Base-by-base conservation (phyloP, 2,113 vertebrate genomes). In the Oryzias curvinotus region DNA sequence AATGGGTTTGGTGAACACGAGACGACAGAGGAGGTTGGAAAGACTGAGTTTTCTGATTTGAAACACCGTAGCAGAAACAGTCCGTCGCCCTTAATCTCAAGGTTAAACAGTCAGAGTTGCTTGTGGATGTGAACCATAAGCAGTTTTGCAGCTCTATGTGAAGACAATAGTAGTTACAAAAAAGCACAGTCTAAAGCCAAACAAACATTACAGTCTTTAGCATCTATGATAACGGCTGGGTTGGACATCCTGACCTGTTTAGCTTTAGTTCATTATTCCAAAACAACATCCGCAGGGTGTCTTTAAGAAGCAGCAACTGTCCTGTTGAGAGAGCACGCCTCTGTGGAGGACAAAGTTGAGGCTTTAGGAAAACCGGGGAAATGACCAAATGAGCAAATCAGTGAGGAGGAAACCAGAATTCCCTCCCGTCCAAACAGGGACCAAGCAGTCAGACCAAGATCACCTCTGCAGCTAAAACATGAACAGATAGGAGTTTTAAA, bases 171-270 rank as follows among this genome's bases (percentile, higher is more conserved):
- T 53, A 53, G 57, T 66, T 72, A 54, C 19, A 49, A n/a, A 42
- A 51, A 49, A 47, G 66, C 46, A 49, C 3, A 28, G 30, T 45
- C 57, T 28, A 26, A 42, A 59, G 30, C 43, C 61, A 67, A 67
- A 69, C 30, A 56, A 47, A 60, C 68, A 53, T 66, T 25, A 23
- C 54, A n/a, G 43, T 52, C 50, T 57, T 74, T 18, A 8, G 51
- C 68, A 48, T 52, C 63, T 58, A 50, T 70, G 57, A 51, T 43
- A 73, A 77, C 68, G 68, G 71, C 55, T 68, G 52, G 70, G 62
- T 72, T 60, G 59, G 52, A 44, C 73, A 47, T 53, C 7, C 21
- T 61, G 59, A 77, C 65, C 64, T 75, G 62, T 57, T 69, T 65
- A 13, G 28, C 50, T 45, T 61, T 30, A 52, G 65, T 10, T 57